phyloP scores from a whole-genome alignment of 1,140 invertebrate genomes.

The Phortica variegata region DNA sequence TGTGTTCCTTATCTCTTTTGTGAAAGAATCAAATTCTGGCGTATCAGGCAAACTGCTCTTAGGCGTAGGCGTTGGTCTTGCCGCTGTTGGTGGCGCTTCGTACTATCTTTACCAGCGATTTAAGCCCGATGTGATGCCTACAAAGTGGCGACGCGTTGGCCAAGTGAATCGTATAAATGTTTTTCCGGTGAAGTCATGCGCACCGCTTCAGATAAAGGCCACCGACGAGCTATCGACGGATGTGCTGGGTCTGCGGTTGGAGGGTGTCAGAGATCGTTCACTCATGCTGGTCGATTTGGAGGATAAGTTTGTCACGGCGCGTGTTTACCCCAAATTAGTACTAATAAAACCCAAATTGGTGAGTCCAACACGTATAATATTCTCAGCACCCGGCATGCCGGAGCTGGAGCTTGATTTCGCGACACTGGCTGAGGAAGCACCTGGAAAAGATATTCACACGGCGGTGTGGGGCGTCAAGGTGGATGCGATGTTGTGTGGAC shows the following conservation, averaged over 20 bases:
- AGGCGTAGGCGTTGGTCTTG: constrained; percentile 32
- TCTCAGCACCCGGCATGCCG: constrained; percentile 59
- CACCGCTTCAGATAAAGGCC: constrained; percentile 38
- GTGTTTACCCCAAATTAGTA: constrained; percentile 60
- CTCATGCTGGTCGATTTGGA: constrained; percentile 60
- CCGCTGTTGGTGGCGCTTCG: constrained; percentile 25
- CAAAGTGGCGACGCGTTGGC: constrained; percentile 57
- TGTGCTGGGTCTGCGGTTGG: constrained; percentile 55
- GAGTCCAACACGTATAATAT: constrained; percentile 37
- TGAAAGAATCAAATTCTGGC: neutral
- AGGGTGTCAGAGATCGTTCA: constrained; percentile 58
- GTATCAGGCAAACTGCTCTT: constrained; percentile 6
- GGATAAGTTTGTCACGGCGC: constrained; percentile 59
- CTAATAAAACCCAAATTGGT: constrained; percentile 57
- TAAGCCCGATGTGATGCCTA: constrained; percentile 37
- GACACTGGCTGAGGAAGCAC: constrained; percentile 23
- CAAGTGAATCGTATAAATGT: constrained; percentile 58
- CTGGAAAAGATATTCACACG: constrained; percentile 51
- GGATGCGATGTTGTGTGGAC: constrained; percentile 63
- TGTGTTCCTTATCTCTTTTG: too few species aligned
- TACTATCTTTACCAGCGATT: constrained; percentile 37
- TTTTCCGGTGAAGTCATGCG: constrained; percentile 62
- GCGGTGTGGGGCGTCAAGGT: constrained; percentile 60
- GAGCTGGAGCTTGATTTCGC: constrained; percentile 57
- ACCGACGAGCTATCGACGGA: constrained; percentile 57